phyloP scores from a whole-genome alignment of 2,888 invertebrate species.

The Ennomos quercinarius region DNA sequence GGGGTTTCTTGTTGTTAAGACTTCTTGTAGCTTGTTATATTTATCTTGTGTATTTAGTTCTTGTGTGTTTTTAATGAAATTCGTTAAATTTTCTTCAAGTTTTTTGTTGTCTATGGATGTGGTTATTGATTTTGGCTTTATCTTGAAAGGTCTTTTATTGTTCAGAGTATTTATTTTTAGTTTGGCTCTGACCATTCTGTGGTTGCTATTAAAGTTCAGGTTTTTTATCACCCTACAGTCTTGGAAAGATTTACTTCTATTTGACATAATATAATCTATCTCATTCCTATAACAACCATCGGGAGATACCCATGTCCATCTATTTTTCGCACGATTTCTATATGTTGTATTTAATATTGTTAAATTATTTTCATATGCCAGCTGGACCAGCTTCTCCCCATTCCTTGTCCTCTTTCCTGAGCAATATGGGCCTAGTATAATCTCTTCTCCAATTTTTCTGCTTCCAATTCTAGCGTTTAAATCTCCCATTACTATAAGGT shows the following conservation, averaged over 20 bases:
- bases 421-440: background rate
- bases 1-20: background rate
- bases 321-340: background rate
- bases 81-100: background rate
- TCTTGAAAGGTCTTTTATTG: background rate
- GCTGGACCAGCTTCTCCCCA: background rate
- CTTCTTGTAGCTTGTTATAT: slow-evolving; percentile 4
- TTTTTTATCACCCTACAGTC: slow-evolving; percentile 27
- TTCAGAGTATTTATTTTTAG: slow-evolving; percentile 5
- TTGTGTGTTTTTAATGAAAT: slow-evolving; percentile 1
- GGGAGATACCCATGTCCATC: slow-evolving; percentile 25
- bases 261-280: slow-evolving; percentile 31
- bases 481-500: background rate
- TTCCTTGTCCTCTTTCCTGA: background rate
- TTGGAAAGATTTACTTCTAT: slow-evolving; percentile 11
- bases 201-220: slow-evolving; percentile 36
- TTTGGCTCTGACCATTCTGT: slow-evolving; percentile 34
- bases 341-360: slow-evolving; percentile 1
- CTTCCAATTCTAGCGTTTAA: background rate
- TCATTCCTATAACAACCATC: slow-evolving; percentile 24
- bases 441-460: background rate
- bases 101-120: background rate
- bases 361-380: slow-evolving; percentile 4
- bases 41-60: background rate
- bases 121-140: background rate